Evolutionary conservation across 1,140 invertebrate genomes (phyloP).

Genomic region (Telenomus remus): DNA sequence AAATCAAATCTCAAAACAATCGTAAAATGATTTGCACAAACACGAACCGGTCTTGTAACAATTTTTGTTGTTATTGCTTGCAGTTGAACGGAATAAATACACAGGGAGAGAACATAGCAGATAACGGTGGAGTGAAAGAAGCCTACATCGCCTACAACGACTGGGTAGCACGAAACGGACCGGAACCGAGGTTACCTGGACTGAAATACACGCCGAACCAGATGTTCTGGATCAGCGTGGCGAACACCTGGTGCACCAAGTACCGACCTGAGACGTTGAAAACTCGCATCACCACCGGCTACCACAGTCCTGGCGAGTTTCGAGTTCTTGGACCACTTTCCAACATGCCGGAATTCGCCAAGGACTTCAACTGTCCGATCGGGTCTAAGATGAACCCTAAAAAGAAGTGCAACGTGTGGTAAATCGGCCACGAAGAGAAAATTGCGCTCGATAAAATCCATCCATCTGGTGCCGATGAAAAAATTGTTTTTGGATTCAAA

Average conservation of each 20-base stretch:
- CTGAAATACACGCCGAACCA: slow-evolving; percentile 79
- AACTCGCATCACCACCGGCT: slow-evolving; percentile 84
- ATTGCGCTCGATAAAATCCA: too few relatives aligned
- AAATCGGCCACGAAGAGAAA: slow-evolving; percentile 57
- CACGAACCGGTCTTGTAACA: neutral
- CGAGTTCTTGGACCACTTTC: slow-evolving; percentile 91
- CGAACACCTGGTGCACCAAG: slow-evolving; percentile 82
- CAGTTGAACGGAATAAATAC: slow-evolving; percentile 91
- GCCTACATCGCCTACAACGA: slow-evolving; percentile 88
- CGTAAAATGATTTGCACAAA: neutral
- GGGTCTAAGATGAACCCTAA: slow-evolving; percentile 91
- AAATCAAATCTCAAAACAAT: slow-evolving; percentile 10
- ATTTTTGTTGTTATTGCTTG: neutral
- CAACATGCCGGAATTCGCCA: slow-evolving; percentile 91
- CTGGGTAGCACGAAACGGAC: slow-evolving; percentile 81
- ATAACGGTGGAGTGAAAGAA: slow-evolving; percentile 92
- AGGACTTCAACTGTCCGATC: slow-evolving; percentile 89
- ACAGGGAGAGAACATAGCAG: slow-evolving; percentile 94
- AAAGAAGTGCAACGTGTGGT: slow-evolving; percentile 91
- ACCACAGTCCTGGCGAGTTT: slow-evolving; percentile 87
- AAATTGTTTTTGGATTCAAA: too few relatives aligned
- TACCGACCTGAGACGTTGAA: slow-evolving; percentile 83
- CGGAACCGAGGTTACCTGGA: slow-evolving; percentile 80
- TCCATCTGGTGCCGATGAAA: too few relatives aligned
- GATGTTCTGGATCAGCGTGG: slow-evolving; percentile 86